phyloP scores from a whole-genome alignment of 2,888 invertebrate genomes.

The Bombyx huttoni region DNA sequence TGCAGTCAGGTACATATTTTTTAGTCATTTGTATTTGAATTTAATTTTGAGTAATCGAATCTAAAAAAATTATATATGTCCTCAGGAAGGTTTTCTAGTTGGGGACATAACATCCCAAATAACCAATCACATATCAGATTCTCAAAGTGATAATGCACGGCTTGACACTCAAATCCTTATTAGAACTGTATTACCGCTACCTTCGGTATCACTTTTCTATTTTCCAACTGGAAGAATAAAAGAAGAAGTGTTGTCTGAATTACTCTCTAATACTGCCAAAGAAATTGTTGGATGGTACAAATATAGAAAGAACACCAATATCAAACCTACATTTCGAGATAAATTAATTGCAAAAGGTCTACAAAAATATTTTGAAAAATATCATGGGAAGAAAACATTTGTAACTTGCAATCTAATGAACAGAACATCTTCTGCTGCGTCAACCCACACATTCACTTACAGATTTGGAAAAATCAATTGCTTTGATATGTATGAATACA shows the following conservation, averaged over 20 bases:
- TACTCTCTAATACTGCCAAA: slow-evolving; percentile 64
- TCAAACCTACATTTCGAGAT: slow-evolving; percentile 75
- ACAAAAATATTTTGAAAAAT: slow-evolving; percentile 67
- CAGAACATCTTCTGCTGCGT: slow-evolving; percentile 56
- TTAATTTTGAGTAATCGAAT: too few species aligned
- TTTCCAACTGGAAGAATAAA: slow-evolving; percentile 72
- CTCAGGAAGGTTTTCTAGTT: slow-evolving; percentile 76
- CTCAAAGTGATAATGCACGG: slow-evolving; percentile 74
- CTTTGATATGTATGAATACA: slow-evolving; percentile 65
- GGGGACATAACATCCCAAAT: slow-evolving; percentile 76
- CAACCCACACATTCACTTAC: slow-evolving; percentile 76
- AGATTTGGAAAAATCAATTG: slow-evolving; percentile 73
- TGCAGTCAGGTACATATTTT: too few species aligned
- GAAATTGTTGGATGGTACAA: slow-evolving; percentile 80
- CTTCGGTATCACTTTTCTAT: slow-evolving; percentile 71
- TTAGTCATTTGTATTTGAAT: too few species aligned
- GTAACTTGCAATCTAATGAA: slow-evolving; percentile 74
- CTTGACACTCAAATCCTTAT: slow-evolving; percentile 75
- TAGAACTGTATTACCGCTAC: slow-evolving; percentile 73
- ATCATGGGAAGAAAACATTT: slow-evolving; percentile 72
- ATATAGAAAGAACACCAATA: slow-evolving; percentile 66
- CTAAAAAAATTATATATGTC: slow-evolving; percentile 6
- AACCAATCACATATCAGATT: slow-evolving; percentile 78
- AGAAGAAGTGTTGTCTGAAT: slow-evolving; percentile 60
- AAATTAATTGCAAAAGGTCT: slow-evolving; percentile 76